Evolutionary conservation across 2,113 vertebrate genomes (phyloP), one percentile per base, ranked within the genome.

Genomic region (Camelus dromedarius): DNA sequence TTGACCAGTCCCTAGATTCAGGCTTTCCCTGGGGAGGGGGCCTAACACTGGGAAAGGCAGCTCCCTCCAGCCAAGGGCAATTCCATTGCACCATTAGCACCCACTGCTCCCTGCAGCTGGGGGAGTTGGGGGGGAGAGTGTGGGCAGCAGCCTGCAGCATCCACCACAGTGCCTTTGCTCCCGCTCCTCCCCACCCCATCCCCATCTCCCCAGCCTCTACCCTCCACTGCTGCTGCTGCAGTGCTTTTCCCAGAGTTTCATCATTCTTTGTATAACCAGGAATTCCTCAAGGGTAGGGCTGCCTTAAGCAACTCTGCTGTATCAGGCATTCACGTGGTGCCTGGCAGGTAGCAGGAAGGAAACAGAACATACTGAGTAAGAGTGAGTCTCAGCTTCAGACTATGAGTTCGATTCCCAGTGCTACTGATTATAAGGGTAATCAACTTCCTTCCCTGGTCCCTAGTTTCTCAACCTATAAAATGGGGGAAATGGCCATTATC

Each of bases 161-260:
- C 86, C 6, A 8, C 50, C 35, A 9, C 91, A 42, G 80, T 3
- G 46, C 93, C 83, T 83, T 54, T 75, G 66, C 19, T 24, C 4
- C 5, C 1, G 8, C 15, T 24, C 12, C 60, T 50, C 48, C 22
- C 22, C 1, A 0, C 12, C 1, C 30, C n/a, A 5, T 26, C 77
- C n/a, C 30, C 4, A 0, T 2, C 38, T 67, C 79, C 46, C 48
- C 58, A 16, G 16, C 54, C 28, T 30, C 30, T 30, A 38, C 32
- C 52, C 38, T 24, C 30, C 28, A 32, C 19, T 62, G 38, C 38
- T n/a, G 73, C 24, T 15, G 15, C 8, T 19, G 48, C 18, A 14
- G 58, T 24, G 32, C 64, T 69, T 64, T 70, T 89, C 38, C 83
- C 58, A 16, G 26, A 6, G 12, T 28, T 20, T n/a, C 66, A 54